Percentiles rank a stretch among this genome's conserved stretches.
These are phyloP conservation scores for Gouania willdenowi DNA, from an alignment of 2,797 vertebrate genomes.

Conservation along the genomic window DNA sequence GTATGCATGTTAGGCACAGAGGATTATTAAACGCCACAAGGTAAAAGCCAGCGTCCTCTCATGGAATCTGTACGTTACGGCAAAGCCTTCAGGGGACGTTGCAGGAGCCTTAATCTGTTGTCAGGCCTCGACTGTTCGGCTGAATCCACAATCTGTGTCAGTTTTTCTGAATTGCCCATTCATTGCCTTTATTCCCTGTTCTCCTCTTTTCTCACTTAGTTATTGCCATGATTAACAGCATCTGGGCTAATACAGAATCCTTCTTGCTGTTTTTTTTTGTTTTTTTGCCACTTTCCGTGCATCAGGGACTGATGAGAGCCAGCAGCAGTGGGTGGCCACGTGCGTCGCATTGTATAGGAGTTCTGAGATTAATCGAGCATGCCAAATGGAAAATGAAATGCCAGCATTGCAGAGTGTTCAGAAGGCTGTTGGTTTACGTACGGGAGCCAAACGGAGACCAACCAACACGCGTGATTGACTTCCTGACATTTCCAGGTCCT, in stretches of 20 bases:
- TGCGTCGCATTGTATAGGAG: constrained; percentile 56
- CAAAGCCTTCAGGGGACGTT: constrained; percentile 55
- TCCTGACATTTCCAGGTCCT: constrained; percentile 52
- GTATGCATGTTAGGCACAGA: constrained; percentile 37
- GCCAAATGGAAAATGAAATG: constrained; percentile 74
- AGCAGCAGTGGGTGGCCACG: constrained; percentile 50
- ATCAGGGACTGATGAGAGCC: constrained; percentile 51
- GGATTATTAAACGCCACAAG: constrained; percentile 54
- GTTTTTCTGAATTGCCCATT: constrained; percentile 10
- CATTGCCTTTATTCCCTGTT: background rate
- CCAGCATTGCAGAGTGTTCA: constrained; percentile 49
- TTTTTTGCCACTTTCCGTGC: constrained; percentile 10
- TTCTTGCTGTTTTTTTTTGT: constrained; percentile 16
- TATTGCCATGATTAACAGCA: constrained; percentile 10
- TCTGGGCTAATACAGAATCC: background rate
- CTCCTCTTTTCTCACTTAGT: constrained; percentile 1
- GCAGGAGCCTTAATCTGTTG: constrained; percentile 59
- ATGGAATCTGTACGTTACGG: constrained; percentile 67
- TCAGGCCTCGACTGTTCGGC: constrained; percentile 48
- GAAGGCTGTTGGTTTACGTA: constrained; percentile 52
- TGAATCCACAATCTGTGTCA: constrained; percentile 33
- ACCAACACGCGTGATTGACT: constrained; percentile 53
- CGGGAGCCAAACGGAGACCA: constrained; percentile 41
- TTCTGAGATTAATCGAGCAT: constrained; percentile 75
- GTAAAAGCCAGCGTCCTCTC: constrained; percentile 64